These are phyloP conservation scores for Halichoerus grypus DNA, from an alignment of 2,113 vertebrate genomes.

Conservation along the genomic window DNA sequence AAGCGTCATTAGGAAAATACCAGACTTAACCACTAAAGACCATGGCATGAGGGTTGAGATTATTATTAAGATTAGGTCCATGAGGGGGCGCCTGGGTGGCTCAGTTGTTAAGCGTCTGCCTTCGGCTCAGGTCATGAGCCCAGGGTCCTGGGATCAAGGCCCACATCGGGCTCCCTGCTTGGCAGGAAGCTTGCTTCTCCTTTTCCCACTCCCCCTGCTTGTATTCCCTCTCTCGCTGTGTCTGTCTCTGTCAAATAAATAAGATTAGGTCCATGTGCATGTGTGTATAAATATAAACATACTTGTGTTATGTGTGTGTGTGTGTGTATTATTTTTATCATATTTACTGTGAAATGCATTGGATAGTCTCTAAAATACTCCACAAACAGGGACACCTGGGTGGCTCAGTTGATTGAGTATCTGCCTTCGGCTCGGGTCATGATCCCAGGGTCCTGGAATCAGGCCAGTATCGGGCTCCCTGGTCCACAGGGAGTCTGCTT, in stretches of 20 bases:
- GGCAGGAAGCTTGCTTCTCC: too few relatives aligned
- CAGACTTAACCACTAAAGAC: not conserved
- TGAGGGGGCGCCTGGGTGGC: not conserved
- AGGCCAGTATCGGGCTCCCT: not conserved
- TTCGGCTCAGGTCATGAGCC: too few relatives aligned
- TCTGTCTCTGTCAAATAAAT: too few relatives aligned
- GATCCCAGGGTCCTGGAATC: not conserved
- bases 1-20: conserved; percentile 25
- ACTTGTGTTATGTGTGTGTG: not conserved
- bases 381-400: not conserved
- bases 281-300: not conserved
- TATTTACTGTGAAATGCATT: not conserved
- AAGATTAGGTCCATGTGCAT: not conserved
- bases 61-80: not conserved
- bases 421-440: not conserved
- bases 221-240: too few relatives aligned
- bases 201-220: too few relatives aligned
- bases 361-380: not conserved
- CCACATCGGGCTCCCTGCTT: too few relatives aligned
- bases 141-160: too few relatives aligned
- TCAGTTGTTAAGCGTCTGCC: too few relatives aligned
- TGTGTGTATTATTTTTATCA: not conserved
- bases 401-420: not conserved
- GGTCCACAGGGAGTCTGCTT: not conserved
- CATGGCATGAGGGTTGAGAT: not conserved